phyloP scores from a whole-genome alignment of 1,140 invertebrate species.

The Temnothorax longispinosus region DNA sequence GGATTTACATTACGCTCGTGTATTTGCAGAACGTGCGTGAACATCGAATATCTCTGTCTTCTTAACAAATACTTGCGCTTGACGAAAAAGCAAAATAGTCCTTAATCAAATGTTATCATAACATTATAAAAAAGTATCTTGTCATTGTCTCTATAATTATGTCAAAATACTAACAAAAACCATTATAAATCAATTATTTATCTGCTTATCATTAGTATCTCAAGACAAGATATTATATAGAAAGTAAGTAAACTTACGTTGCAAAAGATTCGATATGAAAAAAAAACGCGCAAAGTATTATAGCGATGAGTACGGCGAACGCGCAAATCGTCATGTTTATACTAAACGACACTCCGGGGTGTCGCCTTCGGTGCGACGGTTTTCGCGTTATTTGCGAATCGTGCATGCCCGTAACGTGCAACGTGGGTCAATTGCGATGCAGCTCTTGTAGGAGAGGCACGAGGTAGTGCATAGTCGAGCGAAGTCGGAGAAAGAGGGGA shows the following conservation, averaged over 20 bases:
- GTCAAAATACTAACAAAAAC: not conserved
- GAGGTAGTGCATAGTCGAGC: conserved; percentile 56
- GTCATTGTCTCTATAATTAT: not conserved
- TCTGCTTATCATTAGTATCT: not conserved
- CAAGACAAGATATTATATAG: not conserved
- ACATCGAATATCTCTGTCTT: conserved; percentile 22
- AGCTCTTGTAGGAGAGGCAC: conserved; percentile 75
- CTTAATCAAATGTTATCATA: not conserved
- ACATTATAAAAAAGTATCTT: not conserved
- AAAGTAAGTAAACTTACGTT: no score
- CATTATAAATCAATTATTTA: not conserved
- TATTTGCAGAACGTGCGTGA: conserved; percentile 51
- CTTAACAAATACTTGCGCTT: conserved; percentile 3
- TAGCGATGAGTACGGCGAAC: conserved; percentile 14
- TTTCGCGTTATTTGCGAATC: conserved; percentile 82
- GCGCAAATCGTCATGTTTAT: conserved; percentile 54
- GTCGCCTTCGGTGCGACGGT: conserved; percentile 57
- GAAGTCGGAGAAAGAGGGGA: conserved; percentile 57
- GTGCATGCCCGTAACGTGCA: conserved; percentile 71
- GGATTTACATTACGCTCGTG: conserved; percentile 32
- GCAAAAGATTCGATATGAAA: not conserved
- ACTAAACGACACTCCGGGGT: conserved; percentile 33
- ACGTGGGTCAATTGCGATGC: conserved; percentile 82
- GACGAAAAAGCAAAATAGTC: not conserved
- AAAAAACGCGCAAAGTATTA: conserved; percentile 13